phyloP scores from a whole-genome alignment of 2,113 vertebrate genomes.

The Fukomys damarensis region DNA sequence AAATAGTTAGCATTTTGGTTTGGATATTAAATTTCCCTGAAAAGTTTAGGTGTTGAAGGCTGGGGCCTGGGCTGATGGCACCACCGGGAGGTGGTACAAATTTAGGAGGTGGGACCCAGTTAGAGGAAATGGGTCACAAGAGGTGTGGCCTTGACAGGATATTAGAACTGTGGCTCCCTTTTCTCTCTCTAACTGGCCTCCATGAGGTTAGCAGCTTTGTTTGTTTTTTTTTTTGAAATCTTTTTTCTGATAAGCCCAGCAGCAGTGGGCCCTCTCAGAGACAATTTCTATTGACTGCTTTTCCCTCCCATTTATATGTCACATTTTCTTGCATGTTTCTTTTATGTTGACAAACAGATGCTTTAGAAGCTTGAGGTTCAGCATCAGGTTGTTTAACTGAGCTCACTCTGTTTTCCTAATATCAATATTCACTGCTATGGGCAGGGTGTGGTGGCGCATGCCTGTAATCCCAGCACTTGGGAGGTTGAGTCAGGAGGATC shows the following conservation, averaged over 20 bases:
- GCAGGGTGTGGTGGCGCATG: too few relatives aligned
- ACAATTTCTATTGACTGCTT: neutral
- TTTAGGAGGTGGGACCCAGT: neutral
- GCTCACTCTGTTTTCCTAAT: too few relatives aligned
- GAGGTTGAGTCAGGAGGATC: too few relatives aligned
- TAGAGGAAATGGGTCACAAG: neutral
- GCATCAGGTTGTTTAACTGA: too few relatives aligned
- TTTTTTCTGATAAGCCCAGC: neutral
- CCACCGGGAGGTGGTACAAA: neutral
- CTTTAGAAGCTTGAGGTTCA: neutral
- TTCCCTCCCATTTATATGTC: neutral
- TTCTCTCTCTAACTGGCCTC: neutral
- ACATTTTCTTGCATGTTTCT: neutral
- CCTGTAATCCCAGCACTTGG: too few relatives aligned
- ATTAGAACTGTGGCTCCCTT: neutral
- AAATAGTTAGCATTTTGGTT: neutral
- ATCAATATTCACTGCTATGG: too few relatives aligned
- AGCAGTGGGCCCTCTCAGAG: neutral
- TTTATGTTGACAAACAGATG: neutral
- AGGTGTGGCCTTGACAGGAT: neutral
- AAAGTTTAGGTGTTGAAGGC: neutral
- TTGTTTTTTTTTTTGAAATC: neutral
- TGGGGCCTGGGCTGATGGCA: neutral
- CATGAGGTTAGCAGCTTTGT: neutral
- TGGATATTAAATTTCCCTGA: neutral